A percentile compares a stretch with the other conserved stretches of the same genome.
phyloP scores from a whole-genome alignment of 2,888 invertebrate species.

The Baccha elongata region DNA sequence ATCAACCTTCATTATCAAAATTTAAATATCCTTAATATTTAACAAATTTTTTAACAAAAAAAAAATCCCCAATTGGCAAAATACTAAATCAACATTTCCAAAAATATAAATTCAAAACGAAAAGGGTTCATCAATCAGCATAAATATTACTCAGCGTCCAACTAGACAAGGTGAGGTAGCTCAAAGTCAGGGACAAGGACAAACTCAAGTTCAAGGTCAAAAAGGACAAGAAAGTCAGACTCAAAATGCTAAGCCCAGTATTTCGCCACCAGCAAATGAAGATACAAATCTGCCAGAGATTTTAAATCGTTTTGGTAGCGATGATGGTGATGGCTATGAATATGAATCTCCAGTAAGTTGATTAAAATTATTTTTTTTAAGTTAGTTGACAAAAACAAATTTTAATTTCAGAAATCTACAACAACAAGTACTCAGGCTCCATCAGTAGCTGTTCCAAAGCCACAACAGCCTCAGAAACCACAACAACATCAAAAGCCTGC shows the following conservation, averaged over 20 bases:
- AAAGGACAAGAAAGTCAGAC: not conserved
- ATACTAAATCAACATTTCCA: constrained; percentile 32
- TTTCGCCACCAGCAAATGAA: not conserved
- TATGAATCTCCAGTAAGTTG: constrained; percentile 54
- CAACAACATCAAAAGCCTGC: constrained; percentile 20
- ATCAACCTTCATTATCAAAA: constrained; percentile 6
- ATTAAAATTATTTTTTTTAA: not conserved
- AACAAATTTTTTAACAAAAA: constrained; percentile 37
- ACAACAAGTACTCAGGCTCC: constrained; percentile 18
- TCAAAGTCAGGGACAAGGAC: not conserved
- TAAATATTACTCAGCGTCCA: constrained; percentile 72
- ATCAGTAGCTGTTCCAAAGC: not conserved
- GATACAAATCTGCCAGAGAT: constrained; percentile 29
- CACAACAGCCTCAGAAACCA: constrained; percentile 7
- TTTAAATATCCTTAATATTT: constrained; percentile 5
- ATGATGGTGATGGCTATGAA: constrained; percentile 40
- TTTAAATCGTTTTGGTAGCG: constrained; percentile 52
- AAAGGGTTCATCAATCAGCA: constrained; percentile 71
- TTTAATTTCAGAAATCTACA: constrained; percentile 30
- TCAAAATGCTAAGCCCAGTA: not conserved
- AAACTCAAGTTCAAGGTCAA: not conserved
- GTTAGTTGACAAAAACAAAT: not conserved
- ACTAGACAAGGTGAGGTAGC: constrained; percentile 46
- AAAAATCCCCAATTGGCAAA: constrained; percentile 55
- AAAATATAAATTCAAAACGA: constrained; percentile 31